A percentile compares a stretch with the other conserved stretches of the same genome.
Evolutionary conservation across 1,140 invertebrate species (phyloP).

Genomic region (Zaprionus africanus): DNA sequence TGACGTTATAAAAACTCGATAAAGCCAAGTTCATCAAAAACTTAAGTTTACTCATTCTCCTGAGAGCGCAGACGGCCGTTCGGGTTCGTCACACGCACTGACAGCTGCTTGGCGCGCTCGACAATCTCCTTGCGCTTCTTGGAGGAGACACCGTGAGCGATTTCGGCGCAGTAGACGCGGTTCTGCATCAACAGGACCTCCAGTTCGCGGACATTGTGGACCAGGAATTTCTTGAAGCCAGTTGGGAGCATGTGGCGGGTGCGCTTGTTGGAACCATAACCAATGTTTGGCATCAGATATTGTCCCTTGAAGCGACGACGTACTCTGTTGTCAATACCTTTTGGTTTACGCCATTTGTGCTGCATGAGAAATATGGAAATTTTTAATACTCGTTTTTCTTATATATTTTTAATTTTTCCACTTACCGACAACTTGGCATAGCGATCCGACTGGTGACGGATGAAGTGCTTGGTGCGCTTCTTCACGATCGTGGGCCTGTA

Average conservation of each 20-base stretch:
- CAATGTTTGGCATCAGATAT: constrained; percentile 99
- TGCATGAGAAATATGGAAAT: constrained; percentile 47
- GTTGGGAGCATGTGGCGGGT: constrained; percentile 98
- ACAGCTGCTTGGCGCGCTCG: constrained; percentile 97
- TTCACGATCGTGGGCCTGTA: constrained; percentile 96
- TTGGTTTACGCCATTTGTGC: constrained; percentile 88
- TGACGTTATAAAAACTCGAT: constrained; percentile 63
- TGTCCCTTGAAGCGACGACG: constrained; percentile 99
- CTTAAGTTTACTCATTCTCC: constrained; percentile 96
- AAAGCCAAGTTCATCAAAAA: constrained; percentile 60
- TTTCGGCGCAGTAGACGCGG: constrained; percentile 98
- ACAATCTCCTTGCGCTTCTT: constrained; percentile 98
- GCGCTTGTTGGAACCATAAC: constrained; percentile 98
- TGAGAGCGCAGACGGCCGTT: constrained; percentile 98
- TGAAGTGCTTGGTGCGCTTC: constrained; percentile 98
- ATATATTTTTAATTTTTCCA: constrained; percentile 16
- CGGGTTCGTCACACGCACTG: constrained; percentile 97
- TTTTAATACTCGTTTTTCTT: not conserved
- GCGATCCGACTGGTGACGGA: constrained; percentile 97
- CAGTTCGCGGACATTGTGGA: constrained; percentile 90
- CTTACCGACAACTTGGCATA: constrained; percentile 97
- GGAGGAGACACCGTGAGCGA: constrained; percentile 97
- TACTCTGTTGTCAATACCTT: constrained; percentile 99
- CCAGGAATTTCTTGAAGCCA: constrained; percentile 95
- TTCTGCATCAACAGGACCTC: constrained; percentile 99